Base-by-base conservation (phyloP, 1,140 invertebrate genomes). In the Plectus sambesii region DNA sequence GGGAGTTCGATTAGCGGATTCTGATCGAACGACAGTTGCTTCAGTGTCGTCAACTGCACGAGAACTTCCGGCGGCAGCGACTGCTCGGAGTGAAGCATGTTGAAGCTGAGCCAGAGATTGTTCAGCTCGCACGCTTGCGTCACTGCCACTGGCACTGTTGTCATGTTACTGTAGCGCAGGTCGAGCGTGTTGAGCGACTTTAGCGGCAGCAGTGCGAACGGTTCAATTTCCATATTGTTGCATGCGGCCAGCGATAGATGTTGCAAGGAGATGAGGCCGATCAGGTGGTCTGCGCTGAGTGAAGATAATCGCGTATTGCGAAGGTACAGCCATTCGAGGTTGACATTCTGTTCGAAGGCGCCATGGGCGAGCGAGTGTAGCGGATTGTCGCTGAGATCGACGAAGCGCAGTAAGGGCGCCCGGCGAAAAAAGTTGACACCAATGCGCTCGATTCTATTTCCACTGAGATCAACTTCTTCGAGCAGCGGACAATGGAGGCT, bases 51-150 rank as follows among this genome's bases (percentile, higher is more conserved):
- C 5, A 56, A 17, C 6, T 55, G 36, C 2, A 58, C 55, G 36
- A 56, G 24, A 24, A 56, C 23, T 26, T 59, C 56, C 5, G 58
- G n/a, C 3, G 55, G 39, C 58, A 56, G 47, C 22, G 56, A 54
- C 9, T 56, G 26, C 0, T 53, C 38, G 1, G 22, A 40, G 30
- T 59, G 47, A 9, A 56, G 56, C 6, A 54, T 51, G 26, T 56
- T 56, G 20, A 37, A 47, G 26, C 40, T 46, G 37, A 56, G 15
- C 1, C 52, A 60, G 9, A 56, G 40, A 33, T 50, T 56, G 24
- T 51, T 51, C 37, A 55, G 17, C 12, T 51, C 27, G 38, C 55
- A 56, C 22, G 49, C 55, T 30, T 56, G 55, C 17, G 55, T 61
- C n/a, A 56, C 43, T 2, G 55, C 56, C 51, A 56, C 24, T 15